Evolutionary conservation across 2,113 vertebrate genomes (phyloP).

Genomic region (rat (Rattus norvegicus)): GRCr8 NC_086036.1:64710501-64711000

Average conservation of each 20-base stretch:
- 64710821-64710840: not conserved
- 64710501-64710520: not conserved
- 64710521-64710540: not conserved
- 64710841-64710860: not conserved
- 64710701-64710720: not conserved
- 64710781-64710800: not conserved
- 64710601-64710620: not conserved
- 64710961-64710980: not conserved
- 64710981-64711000: not conserved
- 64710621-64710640: not conserved
- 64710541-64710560: not conserved
- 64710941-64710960: not conserved
- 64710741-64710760: not conserved
- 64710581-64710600: not conserved
- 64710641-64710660: not conserved
- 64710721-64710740: too few relatives aligned
- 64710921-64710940: not conserved
- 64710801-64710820: not conserved
- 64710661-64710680: not conserved
- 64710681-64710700: not conserved
- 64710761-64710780: not conserved
- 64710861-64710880: not conserved
- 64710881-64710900: not conserved
- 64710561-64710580: not conserved
- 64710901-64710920: not conserved